Conservation (phyloP, 2,888 invertebrate genomes). For the Caenorhabditis sulstoni region DNA sequence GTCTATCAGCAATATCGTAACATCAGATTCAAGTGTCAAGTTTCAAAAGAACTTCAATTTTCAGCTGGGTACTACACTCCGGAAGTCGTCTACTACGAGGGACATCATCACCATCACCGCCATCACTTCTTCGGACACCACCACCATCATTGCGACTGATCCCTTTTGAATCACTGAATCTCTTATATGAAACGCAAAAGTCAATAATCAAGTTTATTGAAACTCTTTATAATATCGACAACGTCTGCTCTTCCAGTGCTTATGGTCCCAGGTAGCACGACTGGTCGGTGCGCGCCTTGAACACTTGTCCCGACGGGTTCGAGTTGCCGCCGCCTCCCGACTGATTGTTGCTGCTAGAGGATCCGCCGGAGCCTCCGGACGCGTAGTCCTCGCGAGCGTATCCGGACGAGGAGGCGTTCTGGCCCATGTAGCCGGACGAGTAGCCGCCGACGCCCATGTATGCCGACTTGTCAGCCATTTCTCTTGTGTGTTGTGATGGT, state of each 20-base stretch:
- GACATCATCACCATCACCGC: slow-evolving; percentile 44
- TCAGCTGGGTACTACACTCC: slow-evolving; percentile 18
- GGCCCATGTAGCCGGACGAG: slow-evolving; percentile 37
- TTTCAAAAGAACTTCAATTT: too few relatives aligned
- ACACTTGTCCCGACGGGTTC: too few relatives aligned
- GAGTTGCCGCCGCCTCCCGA: too few relatives aligned
- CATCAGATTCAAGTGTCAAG: slow-evolving; percentile 5
- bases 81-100: slow-evolving; percentile 49
- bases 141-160: slow-evolving; percentile 50
- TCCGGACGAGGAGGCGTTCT: slow-evolving; percentile 27
- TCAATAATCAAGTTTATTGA: too few relatives aligned
- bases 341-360: neutral
- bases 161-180: too few relatives aligned
- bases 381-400: slow-evolving; percentile 39
- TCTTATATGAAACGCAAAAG: too few relatives aligned
- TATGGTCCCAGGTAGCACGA: too few relatives aligned
- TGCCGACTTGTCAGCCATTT: slow-evolving; percentile 41
- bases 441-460: slow-evolving; percentile 38
- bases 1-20: slow-evolving; percentile 48
- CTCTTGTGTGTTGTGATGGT: neutral
- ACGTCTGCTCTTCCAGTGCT: too few relatives aligned
- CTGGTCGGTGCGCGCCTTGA: too few relatives aligned
- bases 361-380: slow-evolving; percentile 8
- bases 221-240: too few relatives aligned
- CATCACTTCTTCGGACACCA: slow-evolving; percentile 50